Evolutionary conservation across 92 coral and sea anemone species (phyloP), one percentile per base, ranked within the genome.

Genomic region (Pocillopora grandis): DNA sequence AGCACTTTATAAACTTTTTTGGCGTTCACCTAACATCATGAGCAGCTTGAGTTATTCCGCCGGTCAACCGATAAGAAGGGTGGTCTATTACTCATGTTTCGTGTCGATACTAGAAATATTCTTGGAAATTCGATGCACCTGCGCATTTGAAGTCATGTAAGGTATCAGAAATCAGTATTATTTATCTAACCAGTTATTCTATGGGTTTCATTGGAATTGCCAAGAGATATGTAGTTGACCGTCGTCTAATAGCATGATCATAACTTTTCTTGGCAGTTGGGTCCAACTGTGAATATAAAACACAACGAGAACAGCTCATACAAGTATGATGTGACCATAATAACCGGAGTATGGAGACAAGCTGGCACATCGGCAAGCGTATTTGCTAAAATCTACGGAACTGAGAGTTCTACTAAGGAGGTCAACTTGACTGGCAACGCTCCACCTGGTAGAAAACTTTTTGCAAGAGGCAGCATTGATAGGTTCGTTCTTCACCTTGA

Each of bases 321-420:
- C 55, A 42, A 78, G 2, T 93, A 93, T 84, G 89, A 91, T 49
- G 81, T 93, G 49, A 83, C 97, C 1, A 58, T 91, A 36, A 88
- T 85, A 16, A 93, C 97, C 12, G 97, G 94, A 11, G 92, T 93
- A 80, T 93, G 97, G 97, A 75, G 89, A 77, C 90, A 93, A 21
- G 92, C 90, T 68, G 94, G 97, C 3, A 91, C 97, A 0, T 91
- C 97, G 3, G 92, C 97, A 3, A 93, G 87, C 57, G 93, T 93
- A 23, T 92, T 90, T 14, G 63, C 91, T 71, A 76, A 78, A 67
- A 86, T 91, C 17, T 91, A 84, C 42, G 97, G 97, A 62, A 93
- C 92, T 23, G 94, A 93, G 52, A 94, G 86, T 42, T 72, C 62
- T 35, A 70, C 90, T 15, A 87, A 86, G 62, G 90, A 86, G 31